Base-by-base conservation (phyloP, 2,888 invertebrate genomes). In the Acrobasis repandana region DNA sequence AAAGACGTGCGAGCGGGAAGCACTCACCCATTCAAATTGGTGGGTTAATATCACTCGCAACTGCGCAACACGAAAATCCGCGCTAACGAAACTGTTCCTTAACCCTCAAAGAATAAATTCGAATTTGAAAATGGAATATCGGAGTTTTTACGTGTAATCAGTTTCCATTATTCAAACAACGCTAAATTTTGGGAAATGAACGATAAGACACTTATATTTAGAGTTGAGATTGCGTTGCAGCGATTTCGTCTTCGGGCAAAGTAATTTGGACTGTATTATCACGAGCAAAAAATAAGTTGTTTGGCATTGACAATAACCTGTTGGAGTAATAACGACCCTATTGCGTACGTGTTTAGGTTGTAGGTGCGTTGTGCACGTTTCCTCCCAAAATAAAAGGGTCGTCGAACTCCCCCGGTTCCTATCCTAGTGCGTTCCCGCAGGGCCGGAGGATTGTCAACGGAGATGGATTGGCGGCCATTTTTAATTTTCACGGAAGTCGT, bases 311-410 rank as follows among this genome's bases (percentile, higher is more conserved):
- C 11, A 43, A 43, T 43, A 43, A 43, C 43, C 43, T 43, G 3
- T 28, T 6, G 14, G 33, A 28, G 50, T 50, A 33, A 28, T 50
- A 28, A 11, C 50, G 50, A 50, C 33, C 14, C 28, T 50, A 50
- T 0, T 11, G 6, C 1, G 14, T n/a, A 3, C 28, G n/a, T 4
- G 20, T 33, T 50, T 6, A 14, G n/a, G 50, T 11, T 33, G 33
- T 50, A 11, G 43, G 1, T 43, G 43, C n/a, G 14, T 11, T 38
- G 10, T 38, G 43, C 2, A 43, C 43, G 43, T n/a, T 50, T 28
- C 36, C 14, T 59, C 28, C n/a, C 38, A 49, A 16, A 34, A 34
- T 33, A 50, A 59, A 43, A 50, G 59, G 59, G 59, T 59, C 51
- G 59, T 18, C 51, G 59, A 59, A 51, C 59, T 50, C 50, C 50